Conservation (phyloP, 2,797 vertebrate genomes). For the Adelosebastes latens region DNA sequence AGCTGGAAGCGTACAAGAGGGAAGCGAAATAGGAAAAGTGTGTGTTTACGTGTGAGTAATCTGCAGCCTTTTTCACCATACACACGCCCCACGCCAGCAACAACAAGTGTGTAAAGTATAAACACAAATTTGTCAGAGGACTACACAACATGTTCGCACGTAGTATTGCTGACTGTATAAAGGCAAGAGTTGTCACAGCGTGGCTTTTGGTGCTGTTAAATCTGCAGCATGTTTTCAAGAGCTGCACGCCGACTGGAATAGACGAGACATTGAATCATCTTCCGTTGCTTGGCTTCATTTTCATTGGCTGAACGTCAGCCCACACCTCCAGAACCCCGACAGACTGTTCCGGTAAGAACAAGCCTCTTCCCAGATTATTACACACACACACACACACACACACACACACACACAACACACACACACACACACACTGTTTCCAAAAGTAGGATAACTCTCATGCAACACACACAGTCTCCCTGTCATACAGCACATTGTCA, state of each 20-base stretch:
- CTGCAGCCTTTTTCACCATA: not conserved
- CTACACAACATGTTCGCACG: not conserved
- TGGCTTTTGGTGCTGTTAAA: not conserved
- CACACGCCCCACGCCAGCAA: not conserved
- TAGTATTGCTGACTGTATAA: not conserved
- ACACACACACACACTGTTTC: slow-evolving; percentile 7
- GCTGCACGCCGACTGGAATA: slow-evolving; percentile 24
- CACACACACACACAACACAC: slow-evolving; percentile 39
- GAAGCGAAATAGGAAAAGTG: not conserved
- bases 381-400: slow-evolving; percentile 34
- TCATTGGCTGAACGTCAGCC: slow-evolving; percentile 64
- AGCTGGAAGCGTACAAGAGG: not conserved
- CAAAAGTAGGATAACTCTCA: not conserved
- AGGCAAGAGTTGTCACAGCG: not conserved
- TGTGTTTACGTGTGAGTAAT: not conserved
- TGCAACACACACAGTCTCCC: slow-evolving; percentile 1
- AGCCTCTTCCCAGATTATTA: slow-evolving; percentile 62
- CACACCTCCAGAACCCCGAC: slow-evolving; percentile 68
- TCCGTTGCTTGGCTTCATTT: slow-evolving; percentile 44
- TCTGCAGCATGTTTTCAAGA: slow-evolving; percentile 18
- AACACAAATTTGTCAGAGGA: not conserved
- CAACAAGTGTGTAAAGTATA: slow-evolving; percentile 22
- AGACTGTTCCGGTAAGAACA: slow-evolving; percentile 71
- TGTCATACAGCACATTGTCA: not conserved
- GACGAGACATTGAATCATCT: slow-evolving; percentile 64